Base-by-base conservation (phyloP, 2,113 vertebrate genomes). In the Cynopterus brachyotis region DNA sequence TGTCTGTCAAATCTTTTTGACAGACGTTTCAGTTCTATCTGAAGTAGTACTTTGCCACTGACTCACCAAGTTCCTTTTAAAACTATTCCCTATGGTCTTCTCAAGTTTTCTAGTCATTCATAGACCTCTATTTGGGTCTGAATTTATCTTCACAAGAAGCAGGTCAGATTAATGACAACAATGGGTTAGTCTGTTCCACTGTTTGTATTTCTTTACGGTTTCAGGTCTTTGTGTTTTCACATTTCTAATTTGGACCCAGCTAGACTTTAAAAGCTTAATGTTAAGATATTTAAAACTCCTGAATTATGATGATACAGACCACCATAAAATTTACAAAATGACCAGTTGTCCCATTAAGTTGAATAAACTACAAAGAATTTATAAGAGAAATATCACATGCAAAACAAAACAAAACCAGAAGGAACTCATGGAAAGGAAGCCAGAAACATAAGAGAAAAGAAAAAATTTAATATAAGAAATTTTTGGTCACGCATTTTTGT, bases 261-360 rank as follows among this genome's bases (percentile, higher is more conserved):
- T 91, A 73, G 42, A 47, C 60, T 79, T 89, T 40, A 86, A 94
- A 96, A 82, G 20, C 5, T 45, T 78, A 95, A 75, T 92, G 92
- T 95, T 75, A 95, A 89, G 32, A 53, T 40, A 95, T 72, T 81
- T 91, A 40, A 82, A 95, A 92, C 10, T 70, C 40, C 3, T 42
- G 28, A 62, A 66, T 73, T 64, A 95, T 94, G 75, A 89, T 69
- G 20, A 92, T 53, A 85, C 15, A 89, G 80, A 64, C 5, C 78
- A 88, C 22, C 30, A 85, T 55, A 95, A 89, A n/a, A 93, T 89
- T 84, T 91, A 85, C 24, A 69, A 95, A 96, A 92, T 55, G 11
- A 55, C 8, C 70, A 19, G 24, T 22, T 26, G 55, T 32, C 42
- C 30, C 28, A 83, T 57, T 93, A 93, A 69, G 32, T 20, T 89